Percentiles rank a stretch among this genome's conserved stretches.
Evolutionary conservation across 2,797 vertebrate species (phyloP).

Genomic region (Perodicticus potto): DNA sequence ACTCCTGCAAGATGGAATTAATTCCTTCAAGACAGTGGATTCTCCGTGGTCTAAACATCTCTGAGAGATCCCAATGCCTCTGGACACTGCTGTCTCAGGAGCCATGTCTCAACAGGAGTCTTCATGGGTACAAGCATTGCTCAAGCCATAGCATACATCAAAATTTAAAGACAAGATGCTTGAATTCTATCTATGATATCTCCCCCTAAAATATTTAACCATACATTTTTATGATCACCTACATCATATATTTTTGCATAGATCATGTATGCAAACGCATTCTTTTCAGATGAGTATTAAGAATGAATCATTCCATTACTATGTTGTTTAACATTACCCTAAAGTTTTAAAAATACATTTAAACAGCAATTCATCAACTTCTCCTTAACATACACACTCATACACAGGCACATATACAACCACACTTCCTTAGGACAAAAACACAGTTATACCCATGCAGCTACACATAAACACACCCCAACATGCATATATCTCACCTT

Average conservation of each 20-base stretch:
- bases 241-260: background rate
- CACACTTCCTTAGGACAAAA: background rate
- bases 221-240: background rate
- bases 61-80: background rate
- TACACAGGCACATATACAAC: background rate
- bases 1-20: background rate
- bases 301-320: constrained; percentile 11
- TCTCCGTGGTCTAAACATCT: background rate
- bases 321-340: background rate
- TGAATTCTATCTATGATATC: background rate
- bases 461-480: background rate
- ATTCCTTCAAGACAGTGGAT: background rate
- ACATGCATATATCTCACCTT: background rate
- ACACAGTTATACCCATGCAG: background rate
- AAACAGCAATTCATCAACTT: background rate
- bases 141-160: background rate
- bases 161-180: background rate
- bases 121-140: background rate
- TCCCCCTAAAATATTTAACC: background rate
- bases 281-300: background rate
- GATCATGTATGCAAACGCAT: background rate
- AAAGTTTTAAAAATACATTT: background rate
- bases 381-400: background rate
- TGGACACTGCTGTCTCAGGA: background rate
- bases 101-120: background rate